These are phyloP conservation scores for Crematogaster levior DNA, from an alignment of 2,888 invertebrate species.

Conservation along the genomic window DNA sequence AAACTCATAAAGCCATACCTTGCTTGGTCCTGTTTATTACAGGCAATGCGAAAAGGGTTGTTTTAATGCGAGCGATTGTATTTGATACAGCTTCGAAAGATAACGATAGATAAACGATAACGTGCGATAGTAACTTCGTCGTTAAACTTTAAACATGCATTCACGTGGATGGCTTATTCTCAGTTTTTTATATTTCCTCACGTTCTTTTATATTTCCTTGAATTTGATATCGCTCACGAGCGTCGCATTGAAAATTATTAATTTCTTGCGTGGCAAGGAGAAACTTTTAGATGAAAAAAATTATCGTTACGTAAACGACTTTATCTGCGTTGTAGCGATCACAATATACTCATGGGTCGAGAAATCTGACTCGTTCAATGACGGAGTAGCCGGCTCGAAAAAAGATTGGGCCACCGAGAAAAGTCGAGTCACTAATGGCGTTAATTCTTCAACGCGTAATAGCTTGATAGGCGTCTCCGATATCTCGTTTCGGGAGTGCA, in stretches of 20 bases:
- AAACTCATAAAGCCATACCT: constrained; percentile 56
- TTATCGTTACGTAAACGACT: constrained; percentile 21
- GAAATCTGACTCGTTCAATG: constrained; percentile 26
- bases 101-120: not conserved
- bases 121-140: not conserved
- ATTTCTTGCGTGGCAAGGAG: constrained; percentile 8
- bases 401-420: constrained; percentile 56
- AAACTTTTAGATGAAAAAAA: not conserved
- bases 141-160: constrained; percentile 2
- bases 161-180: not conserved
- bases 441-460: constrained; percentile 72
- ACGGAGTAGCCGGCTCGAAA: constrained; percentile 18
- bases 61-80: constrained; percentile 23
- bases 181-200: not conserved
- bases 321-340: not conserved
- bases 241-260: constrained; percentile 17
- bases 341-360: constrained; percentile 3
- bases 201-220: not conserved
- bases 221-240: not conserved
- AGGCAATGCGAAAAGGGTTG: constrained; percentile 2
- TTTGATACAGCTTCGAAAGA: constrained; percentile 1
- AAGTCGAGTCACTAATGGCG: constrained; percentile 70
- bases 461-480: constrained; percentile 56
- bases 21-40: constrained; percentile 6
- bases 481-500: constrained; percentile 36